These are phyloP conservation scores for Pogoniulus pusillus DNA, from an alignment of 2,797 vertebrate species.

Conservation along the genomic window DNA sequence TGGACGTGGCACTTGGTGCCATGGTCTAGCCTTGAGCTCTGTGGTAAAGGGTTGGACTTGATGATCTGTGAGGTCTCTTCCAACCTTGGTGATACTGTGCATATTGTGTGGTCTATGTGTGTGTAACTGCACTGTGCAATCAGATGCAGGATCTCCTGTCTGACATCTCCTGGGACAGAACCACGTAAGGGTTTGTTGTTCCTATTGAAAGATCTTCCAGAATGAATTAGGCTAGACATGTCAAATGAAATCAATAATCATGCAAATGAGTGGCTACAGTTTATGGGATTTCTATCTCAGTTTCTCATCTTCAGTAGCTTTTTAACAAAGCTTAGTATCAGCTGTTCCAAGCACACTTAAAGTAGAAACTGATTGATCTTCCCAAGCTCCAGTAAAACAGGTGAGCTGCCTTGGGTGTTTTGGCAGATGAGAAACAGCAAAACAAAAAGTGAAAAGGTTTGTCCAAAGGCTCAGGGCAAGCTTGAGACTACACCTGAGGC, in stretches of 20 bases:
- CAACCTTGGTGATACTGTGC: too few species aligned
- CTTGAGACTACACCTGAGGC: neutral
- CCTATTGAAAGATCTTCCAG: neutral
- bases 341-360: neutral
- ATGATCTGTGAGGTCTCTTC: too few species aligned
- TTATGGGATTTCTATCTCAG: neutral
- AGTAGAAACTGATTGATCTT: neutral
- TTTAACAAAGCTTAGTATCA: neutral
- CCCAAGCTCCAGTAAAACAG: neutral
- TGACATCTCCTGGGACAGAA: neutral
- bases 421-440: neutral
- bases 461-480: neutral
- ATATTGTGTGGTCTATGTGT: neutral
- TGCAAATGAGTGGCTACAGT: neutral
- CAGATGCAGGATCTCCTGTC: neutral
- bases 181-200: neutral
- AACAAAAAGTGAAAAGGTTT: neutral
- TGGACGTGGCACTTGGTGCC: too few species aligned
- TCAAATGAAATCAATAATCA: constrained; percentile 15
- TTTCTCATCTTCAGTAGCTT: neutral
- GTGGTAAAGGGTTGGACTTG: too few species aligned
- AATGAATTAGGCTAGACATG: constrained; percentile 13
- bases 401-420: neutral
- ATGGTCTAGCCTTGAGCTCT: too few species aligned
- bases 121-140: neutral